Evolutionary conservation across 2,797 vertebrate species (phyloP).

Genomic region (Phrynocephalus forsythii): DNA sequence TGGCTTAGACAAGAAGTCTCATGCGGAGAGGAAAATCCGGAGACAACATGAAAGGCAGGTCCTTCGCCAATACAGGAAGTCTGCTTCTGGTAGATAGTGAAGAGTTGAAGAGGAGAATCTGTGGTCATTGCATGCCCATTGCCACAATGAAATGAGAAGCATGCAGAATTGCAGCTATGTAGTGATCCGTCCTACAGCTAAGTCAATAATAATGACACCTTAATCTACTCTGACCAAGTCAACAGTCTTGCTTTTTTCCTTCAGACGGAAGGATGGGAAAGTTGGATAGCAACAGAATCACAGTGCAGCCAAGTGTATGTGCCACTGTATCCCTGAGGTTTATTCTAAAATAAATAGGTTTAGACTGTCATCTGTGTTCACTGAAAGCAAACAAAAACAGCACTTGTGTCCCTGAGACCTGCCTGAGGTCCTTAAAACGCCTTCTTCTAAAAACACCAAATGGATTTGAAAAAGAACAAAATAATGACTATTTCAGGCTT

Average conservation of each 20-base stretch:
- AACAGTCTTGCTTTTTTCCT: constrained; percentile 14
- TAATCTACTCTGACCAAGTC: neutral
- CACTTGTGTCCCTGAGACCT: neutral
- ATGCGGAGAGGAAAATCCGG: constrained; percentile 15
- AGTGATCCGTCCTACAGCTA: constrained; percentile 30
- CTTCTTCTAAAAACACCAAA: constrained; percentile 30
- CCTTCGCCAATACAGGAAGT: constrained; percentile 50
- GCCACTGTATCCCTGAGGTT: neutral
- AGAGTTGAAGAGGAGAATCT: neutral
- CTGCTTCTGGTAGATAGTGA: constrained; percentile 42
- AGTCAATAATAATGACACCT: neutral
- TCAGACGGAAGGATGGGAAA: constrained; percentile 12
- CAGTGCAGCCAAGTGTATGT: too few relatives aligned
- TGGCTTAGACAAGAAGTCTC: neutral
- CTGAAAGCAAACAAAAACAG: neutral
- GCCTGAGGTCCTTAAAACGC: neutral
- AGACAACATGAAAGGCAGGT: constrained; percentile 46
- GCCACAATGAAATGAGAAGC: neutral
- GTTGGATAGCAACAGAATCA: neutral
- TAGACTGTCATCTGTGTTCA: neutral
- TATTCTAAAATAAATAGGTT: neutral
- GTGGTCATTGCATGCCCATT: neutral
- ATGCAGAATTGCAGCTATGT: neutral
- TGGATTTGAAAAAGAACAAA: constrained; percentile 32
- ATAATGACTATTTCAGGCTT: constrained; percentile 35